These are phyloP conservation scores for Oryzias javanicus DNA, from an alignment of 2,113 vertebrate genomes.

Conservation along the genomic window DNA sequence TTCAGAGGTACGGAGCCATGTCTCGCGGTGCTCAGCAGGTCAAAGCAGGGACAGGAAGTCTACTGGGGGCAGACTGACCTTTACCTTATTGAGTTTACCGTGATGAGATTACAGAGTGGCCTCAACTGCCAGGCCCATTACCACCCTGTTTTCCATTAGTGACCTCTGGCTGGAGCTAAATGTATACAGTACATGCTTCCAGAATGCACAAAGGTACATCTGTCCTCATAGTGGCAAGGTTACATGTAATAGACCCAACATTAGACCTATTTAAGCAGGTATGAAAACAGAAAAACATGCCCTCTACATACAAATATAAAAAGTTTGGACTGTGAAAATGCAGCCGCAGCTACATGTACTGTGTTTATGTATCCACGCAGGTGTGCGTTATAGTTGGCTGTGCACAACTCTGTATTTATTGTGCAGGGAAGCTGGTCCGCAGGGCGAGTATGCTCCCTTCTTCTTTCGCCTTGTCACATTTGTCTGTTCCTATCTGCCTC, in stretches of 20 bases:
- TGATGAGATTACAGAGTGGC: constrained; percentile 70
- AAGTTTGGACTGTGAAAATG: background rate
- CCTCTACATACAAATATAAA: background rate
- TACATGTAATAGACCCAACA: constrained; percentile 28
- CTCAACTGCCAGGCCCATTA: constrained; percentile 63
- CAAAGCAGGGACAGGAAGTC: constrained; percentile 53
- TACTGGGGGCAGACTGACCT: constrained; percentile 60
- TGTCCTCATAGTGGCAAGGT: constrained; percentile 23
- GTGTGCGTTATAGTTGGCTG: constrained; percentile 30
- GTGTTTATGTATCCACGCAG: constrained; percentile 22
- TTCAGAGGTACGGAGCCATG: constrained; percentile 26
- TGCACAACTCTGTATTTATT: constrained; percentile 57
- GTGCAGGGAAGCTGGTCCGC: constrained; percentile 46
- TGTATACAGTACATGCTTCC: constrained; percentile 44
- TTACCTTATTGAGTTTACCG: constrained; percentile 71
- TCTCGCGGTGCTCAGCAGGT: constrained; percentile 47
- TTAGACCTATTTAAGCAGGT: constrained; percentile 5
- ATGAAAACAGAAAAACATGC: background rate
- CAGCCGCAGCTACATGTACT: background rate
- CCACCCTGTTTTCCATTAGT: constrained; percentile 69
- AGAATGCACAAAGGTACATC: constrained; percentile 20
- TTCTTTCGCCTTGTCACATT: constrained; percentile 75
- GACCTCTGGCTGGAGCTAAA: constrained; percentile 59
- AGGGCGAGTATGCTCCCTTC: constrained; percentile 55
- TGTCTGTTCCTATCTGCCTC: constrained; percentile 77